Base-by-base conservation (phyloP, 2,113 vertebrate genomes). In the Cynoglossus semilaevis region DNA sequence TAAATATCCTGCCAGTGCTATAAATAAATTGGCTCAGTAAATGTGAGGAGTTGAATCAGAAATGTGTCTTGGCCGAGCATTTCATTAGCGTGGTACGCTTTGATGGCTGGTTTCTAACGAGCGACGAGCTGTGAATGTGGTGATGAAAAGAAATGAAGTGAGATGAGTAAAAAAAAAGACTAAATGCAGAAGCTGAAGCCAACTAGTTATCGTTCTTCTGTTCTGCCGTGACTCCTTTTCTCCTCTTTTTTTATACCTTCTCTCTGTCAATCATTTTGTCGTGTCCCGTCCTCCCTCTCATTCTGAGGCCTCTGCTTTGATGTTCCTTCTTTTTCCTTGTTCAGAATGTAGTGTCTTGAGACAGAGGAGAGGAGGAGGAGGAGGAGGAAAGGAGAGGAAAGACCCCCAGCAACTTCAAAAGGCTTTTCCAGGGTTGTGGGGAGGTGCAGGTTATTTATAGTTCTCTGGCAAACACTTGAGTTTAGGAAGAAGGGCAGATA, bases 371-470 rank as follows among this genome's bases (percentile, higher is more conserved):
- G 56, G 50, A 56, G 51, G 56, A 53, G 64, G 56, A 67, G 54
- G 29, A 60, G 52, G 53, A 56, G 51, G 59, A 53, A 67, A 56
- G 70, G 54, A 74, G 59, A 51, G 62, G 62, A 50, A 62, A 77
- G 64, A 52, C 45, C 74, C 65, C 66, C 42, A 58, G 40, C 48
- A 66, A 66, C 82, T 76, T 88, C 80, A 83, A 85, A 83, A 55
- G 52, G 64, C 53, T 73, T 79, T 80, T 69, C 75, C 56, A 54
- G 34, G 65, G 73, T 74, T 79, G 73, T 64, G 15, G 41, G 49
- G 54, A 79, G 71, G 76, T 74, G 67, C 47, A 51, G 58, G 63
- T 47, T 85, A 82, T 80, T 82, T 81, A 80, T 83, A 83, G 74
- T 62, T 36, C 18, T 1, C 42, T 56, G 34, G 45, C 65, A 54